Conservation (phyloP, 2,113 vertebrate species). For the Nematolebias whitei region DNA sequence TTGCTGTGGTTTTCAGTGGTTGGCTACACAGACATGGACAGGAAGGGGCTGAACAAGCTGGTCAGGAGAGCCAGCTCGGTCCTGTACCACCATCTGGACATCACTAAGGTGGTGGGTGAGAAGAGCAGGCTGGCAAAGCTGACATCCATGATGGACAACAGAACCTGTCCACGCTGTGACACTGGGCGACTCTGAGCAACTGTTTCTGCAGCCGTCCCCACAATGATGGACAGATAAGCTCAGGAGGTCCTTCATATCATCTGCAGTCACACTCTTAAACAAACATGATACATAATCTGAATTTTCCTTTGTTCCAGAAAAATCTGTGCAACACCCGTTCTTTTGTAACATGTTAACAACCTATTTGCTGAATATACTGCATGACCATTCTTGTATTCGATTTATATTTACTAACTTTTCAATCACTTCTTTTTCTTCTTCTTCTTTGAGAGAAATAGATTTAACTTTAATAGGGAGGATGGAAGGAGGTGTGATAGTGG, state of each 20-base stretch:
- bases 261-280: too few relatives aligned
- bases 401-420: too few relatives aligned
- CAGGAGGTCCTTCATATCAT: not conserved
- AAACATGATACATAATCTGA: not conserved
- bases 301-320: too few relatives aligned
- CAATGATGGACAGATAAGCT: not conserved
- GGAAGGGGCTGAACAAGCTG: not conserved
- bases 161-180: too few relatives aligned
- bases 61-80: not conserved
- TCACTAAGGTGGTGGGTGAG: not conserved
- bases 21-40: not conserved
- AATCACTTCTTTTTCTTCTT: too few relatives aligned
- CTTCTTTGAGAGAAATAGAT: constrained; percentile 40
- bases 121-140: not conserved
- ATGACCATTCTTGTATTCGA: too few relatives aligned
- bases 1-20: not conserved
- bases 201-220: not conserved
- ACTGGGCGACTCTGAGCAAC: not conserved
- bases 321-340: too few relatives aligned
- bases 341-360: too few relatives aligned
- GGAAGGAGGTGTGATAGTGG: constrained; percentile 70
- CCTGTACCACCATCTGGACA: not conserved
- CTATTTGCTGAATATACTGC: too few relatives aligned
- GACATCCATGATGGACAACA: not conserved
- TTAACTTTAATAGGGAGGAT: constrained; percentile 60